Evolutionary conservation across 2,888 invertebrate genomes (phyloP).

Genomic region (Agelastica alni): DNA sequence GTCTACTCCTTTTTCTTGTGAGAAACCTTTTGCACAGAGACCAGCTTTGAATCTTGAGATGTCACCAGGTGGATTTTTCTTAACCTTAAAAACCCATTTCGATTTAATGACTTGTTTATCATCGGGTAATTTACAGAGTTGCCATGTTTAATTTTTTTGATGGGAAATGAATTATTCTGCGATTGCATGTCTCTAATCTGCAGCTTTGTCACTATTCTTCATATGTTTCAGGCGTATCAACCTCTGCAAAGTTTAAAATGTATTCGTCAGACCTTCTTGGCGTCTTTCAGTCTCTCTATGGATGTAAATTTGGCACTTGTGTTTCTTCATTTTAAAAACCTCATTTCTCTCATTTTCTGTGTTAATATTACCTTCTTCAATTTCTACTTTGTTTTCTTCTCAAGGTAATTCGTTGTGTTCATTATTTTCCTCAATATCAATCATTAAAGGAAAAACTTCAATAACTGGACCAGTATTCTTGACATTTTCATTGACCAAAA

Average conservation of each 20-base stretch:
- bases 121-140: neutral
- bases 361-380: too few species aligned
- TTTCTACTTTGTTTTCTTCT: too few species aligned
- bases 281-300: too few species aligned
- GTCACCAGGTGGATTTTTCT: neutral
- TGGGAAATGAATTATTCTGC: neutral
- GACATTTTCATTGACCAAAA: slow-evolving; percentile 11
- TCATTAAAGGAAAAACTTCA: too few species aligned
- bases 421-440: too few species aligned
- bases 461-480: too few species aligned
- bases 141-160: neutral
- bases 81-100: neutral
- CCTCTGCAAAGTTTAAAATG: neutral
- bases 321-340: too few species aligned
- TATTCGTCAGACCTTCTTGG: too few species aligned
- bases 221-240: neutral
- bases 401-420: too few species aligned
- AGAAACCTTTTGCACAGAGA: neutral
- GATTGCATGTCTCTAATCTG: neutral
- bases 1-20: neutral
- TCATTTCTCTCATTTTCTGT: too few species aligned
- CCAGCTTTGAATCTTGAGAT: neutral
- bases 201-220: neutral
- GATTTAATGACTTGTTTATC: neutral
- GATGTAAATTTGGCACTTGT: too few species aligned